Base-by-base conservation (phyloP, 1,140 invertebrate species). In the Drosophila grimshawi region DNA sequence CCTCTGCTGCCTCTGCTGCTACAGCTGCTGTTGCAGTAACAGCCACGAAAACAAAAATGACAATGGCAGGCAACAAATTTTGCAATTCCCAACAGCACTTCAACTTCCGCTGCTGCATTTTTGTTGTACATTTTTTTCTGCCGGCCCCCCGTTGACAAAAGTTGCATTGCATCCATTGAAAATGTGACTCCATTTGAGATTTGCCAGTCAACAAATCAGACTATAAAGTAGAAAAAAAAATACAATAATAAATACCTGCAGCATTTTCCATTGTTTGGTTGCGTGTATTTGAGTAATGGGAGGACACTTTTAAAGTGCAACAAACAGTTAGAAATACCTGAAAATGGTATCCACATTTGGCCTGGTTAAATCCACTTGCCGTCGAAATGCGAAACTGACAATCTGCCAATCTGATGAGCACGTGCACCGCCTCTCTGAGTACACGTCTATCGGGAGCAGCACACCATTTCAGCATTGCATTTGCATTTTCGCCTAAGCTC, bases 141-240 rank as follows among this genome's bases (percentile, higher is more conserved):
- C n/a, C n/a, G 19, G 7, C 43, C 19, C 56, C 39, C 41, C 53
- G 76, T 80, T 80, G 81, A 80, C 73, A 85, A 85, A 77, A 83
- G 77, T 76, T 83, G 57, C 62, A 71, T 66, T 33, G 60, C 11
- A 56, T 35, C 64, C 80, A 83, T 83, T 89, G 83, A 80, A 86
- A 88, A 83, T 88, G 85, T 83, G 83, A 88, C 83, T 89, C 80
- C 83, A 88, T 89, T 86, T 89, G 77, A 83, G 83, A 88, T 88
- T 89, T 83, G 69, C 32, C 32, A 46, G 64, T 61, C 64, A 55
- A 69, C 41, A 80, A 77, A 66, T 27, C 39, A n/a, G 29, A 35
- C 4, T 46, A 27, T 27, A 65, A 56, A 29, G 8, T 10, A 39
- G 37, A 61, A 29, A 56, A 43, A 59, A 67, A 51, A 51, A 32